Evolutionary conservation across 2,797 vertebrate species (phyloP).

Genomic region (Hypotaenidia philippensis): DNA sequence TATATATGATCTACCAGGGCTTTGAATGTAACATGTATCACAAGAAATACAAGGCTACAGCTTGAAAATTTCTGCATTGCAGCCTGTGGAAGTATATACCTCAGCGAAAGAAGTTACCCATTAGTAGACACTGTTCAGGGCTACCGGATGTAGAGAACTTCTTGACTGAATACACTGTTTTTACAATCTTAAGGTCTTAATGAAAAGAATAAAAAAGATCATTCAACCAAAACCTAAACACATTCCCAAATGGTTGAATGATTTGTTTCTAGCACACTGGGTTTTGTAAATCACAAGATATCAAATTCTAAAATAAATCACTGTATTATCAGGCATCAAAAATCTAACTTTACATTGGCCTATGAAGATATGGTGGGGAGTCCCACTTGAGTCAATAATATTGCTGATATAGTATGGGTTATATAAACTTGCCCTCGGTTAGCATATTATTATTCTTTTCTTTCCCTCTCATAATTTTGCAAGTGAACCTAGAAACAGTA

Average conservation of each 20-base stretch:
- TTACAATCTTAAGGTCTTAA: background rate
- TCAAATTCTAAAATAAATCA: conserved; percentile 52
- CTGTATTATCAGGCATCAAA: conserved; percentile 23
- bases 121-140: background rate
- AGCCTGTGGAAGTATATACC: background rate
- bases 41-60: background rate
- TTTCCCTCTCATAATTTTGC: background rate
- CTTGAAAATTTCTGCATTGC: background rate
- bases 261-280: background rate
- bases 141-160: background rate
- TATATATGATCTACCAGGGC: background rate
- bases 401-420: conserved; percentile 25
- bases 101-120: background rate
- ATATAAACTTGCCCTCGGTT: conserved; percentile 39
- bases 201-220: background rate
- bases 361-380: background rate
- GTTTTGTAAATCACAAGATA: conserved; percentile 42
- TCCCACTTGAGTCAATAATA: background rate
- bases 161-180: background rate
- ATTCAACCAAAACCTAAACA: background rate
- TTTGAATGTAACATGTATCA: background rate
- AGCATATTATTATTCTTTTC: conserved; percentile 52
- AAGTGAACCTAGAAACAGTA: background rate
- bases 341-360: conserved; percentile 19
- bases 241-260: background rate